A percentile compares a stretch with the other conserved stretches of the same genome.
These are phyloP conservation scores for Drosophila lini DNA, from an alignment of 1,140 invertebrate genomes.

Conservation along the genomic window DNA sequence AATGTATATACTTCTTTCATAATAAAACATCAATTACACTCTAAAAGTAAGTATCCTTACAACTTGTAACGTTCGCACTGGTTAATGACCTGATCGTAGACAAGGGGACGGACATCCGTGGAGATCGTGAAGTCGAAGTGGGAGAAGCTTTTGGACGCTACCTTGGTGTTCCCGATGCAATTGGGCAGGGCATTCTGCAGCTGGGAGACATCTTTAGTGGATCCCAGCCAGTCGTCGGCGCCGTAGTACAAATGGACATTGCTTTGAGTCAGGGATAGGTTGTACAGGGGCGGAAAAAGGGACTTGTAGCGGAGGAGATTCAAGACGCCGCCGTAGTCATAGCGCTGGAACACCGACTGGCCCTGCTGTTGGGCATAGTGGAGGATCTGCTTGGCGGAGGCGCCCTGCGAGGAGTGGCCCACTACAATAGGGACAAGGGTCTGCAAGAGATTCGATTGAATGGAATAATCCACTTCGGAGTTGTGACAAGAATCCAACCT, in stretches of 20 bases:
- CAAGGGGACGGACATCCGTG: conserved; percentile 8
- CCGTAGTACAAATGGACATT: conserved; percentile 34
- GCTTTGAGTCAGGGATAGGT: conserved; percentile 20
- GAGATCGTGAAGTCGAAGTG: conserved; percentile 54
- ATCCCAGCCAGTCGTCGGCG: conserved; percentile 38
- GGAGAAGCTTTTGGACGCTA: conserved; percentile 6
- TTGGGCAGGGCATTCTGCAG: conserved; percentile 33
- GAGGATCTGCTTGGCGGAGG: conserved; percentile 33
- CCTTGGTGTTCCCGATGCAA: conserved; percentile 13
- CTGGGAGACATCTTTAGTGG: background rate
- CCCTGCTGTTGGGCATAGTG: conserved; percentile 45
- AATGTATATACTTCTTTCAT: background rate
- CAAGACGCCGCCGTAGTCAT: conserved; percentile 9
- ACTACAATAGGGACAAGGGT: conserved; percentile 32
- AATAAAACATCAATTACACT: background rate
- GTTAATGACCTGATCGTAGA: conserved; percentile 27
- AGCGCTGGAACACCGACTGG: conserved; percentile 7
- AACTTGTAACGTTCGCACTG: background rate
- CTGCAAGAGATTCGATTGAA: conserved; percentile 6
- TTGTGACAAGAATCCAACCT: conserved; percentile 6
- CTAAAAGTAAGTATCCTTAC: too few species aligned
- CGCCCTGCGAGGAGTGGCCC: conserved; percentile 51
- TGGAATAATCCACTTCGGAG: too few species aligned
- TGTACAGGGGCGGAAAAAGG: conserved; percentile 14
- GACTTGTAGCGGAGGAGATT: conserved; percentile 12